Percentiles rank a stretch among this genome's conserved stretches.
phyloP scores from a whole-genome alignment of 2,888 invertebrate species.

The Volucella inanis region DNA sequence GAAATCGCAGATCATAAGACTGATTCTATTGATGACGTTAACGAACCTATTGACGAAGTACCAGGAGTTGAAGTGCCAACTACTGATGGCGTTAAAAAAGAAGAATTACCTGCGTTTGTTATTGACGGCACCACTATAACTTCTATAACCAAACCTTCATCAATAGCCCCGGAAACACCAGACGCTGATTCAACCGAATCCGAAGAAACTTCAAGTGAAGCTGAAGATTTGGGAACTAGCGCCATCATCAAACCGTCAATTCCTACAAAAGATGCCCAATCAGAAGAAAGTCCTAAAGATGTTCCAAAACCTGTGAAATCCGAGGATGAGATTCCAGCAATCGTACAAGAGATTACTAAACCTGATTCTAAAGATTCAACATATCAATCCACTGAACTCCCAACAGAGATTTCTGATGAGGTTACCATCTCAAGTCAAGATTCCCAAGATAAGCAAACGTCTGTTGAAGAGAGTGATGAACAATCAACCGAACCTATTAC shows the following conservation, averaged over 20 bases:
- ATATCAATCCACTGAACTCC: conserved; percentile 24
- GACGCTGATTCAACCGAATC: conserved; percentile 22
- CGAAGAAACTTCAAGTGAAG: conserved; percentile 70
- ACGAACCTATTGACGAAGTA: conserved; percentile 52
- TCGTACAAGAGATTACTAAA: conserved; percentile 38
- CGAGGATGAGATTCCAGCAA: conserved; percentile 44
- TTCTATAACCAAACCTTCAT: conserved; percentile 20
- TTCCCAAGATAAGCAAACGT: conserved; percentile 16
- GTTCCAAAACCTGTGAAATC: conserved; percentile 25
- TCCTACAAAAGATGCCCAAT: not conserved
- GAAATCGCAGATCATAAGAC: conserved; percentile 60
- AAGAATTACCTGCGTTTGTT: not conserved
- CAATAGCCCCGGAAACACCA: conserved; percentile 46
- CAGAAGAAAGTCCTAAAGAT: conserved; percentile 24
- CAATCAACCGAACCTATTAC: conserved; percentile 18
- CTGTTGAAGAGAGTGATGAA: conserved; percentile 15
- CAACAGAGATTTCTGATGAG: not conserved
- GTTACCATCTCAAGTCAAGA: conserved; percentile 22
- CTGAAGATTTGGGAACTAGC: conserved; percentile 26
- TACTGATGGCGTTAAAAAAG: conserved; percentile 9
- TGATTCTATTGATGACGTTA: conserved; percentile 22
- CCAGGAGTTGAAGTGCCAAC: not conserved
- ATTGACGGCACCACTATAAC: conserved; percentile 32
- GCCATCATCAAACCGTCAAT: conserved; percentile 6
- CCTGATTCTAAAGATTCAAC: conserved; percentile 8